Evolutionary conservation across 2,797 vertebrate species (phyloP), one percentile per base, ranked within the genome.

Genomic region (Sebastiscus albofasciatus): DNA sequence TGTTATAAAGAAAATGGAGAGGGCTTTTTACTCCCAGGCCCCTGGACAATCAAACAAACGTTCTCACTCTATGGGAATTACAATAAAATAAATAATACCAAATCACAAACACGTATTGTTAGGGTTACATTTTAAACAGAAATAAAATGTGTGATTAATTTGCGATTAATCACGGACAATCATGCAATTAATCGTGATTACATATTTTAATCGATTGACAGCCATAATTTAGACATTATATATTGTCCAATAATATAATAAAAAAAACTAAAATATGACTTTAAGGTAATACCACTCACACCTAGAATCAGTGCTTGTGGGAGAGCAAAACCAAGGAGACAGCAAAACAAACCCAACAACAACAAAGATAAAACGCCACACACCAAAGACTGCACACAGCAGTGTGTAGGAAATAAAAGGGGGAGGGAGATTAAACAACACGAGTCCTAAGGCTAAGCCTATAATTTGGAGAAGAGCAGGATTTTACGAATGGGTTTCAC

Each of bases 301-400:
- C 27, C 4, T 31, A 49, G 22, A 58, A 26, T 27, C 7, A 24
- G 1, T 72, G 26, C 9, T 55, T 62, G 16, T 27, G n/a, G 39
- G 31, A 56, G 9, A 26, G 10, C 26, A 52, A 70, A 76, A 67
- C 55, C 24, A 72, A 56, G 2, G 10, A 64, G 60, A 26, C 5
- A 6, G 31, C 1, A 1, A 39, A 65, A 65, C 13, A 65, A 16
- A 42, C 8, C 22, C 1, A 20, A 60, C 59, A 71, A 67, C 42
- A 69, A 77, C 33, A 60, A 58, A 46, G 12, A 64, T 1, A 4
- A 77, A 49, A 87, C 34, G n/a, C 68, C 13, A 52, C 46, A 66
- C 49, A 79, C 39, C 78, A 81, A 55, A 68, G 80, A 74, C 70
- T 5, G 27, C 24, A 46, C 69, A 79, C 82, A 73, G 72, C 26